Evolutionary conservation across 2,113 vertebrate genomes (phyloP), one percentile per base, ranked within the genome.

Genomic region (Ameiurus melas): DNA sequence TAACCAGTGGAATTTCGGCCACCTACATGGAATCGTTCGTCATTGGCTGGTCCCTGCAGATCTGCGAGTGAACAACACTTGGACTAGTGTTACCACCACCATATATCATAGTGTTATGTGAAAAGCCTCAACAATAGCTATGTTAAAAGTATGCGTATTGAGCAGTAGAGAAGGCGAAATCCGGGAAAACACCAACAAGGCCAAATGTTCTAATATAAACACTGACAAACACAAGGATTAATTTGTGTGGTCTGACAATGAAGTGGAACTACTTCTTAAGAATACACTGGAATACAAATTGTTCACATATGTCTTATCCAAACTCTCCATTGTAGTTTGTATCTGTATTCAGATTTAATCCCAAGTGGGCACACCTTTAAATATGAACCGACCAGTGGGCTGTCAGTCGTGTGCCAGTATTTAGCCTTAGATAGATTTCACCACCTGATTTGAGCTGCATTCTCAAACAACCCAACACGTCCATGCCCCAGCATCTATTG

Each of bases 11-110:
- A 81, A 82, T 82, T 82, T 82, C 13, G 57, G 33, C 57, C 80
- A 25, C 80, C 80, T 39, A 82, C 80, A 39, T 82, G 57, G 80
- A 82, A 39, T 82, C 80, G 14, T 82, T 82, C 80, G 39, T 82
- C 57, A 27, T 47, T 12, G 10, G 78, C 78, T 20, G n/a, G 53
- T 57, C n/a, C 53, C 33, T 80, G 51, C 53, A 80, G 53, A 30
- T 57, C 53, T 33, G n/a, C 16, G 19, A 58, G 17, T 36, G 17
- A 81, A 58, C 55, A 81, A 43, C 19, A 58, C 55, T 80, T 80
- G 10, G n/a, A 17, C 16, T 68, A 47, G 43, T 47, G 43, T 47
- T 47, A 47, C 43, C 43, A 10, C 47, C 47, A 9, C 47, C 47
- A 51, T 51, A 51, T 10, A 51, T 51, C 8, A 47, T 51, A 47